A percentile compares a stretch with the other conserved stretches of the same genome.
Evolutionary conservation across 2,888 invertebrate species (phyloP).

Genomic region (Catocala fraxini): DNA sequence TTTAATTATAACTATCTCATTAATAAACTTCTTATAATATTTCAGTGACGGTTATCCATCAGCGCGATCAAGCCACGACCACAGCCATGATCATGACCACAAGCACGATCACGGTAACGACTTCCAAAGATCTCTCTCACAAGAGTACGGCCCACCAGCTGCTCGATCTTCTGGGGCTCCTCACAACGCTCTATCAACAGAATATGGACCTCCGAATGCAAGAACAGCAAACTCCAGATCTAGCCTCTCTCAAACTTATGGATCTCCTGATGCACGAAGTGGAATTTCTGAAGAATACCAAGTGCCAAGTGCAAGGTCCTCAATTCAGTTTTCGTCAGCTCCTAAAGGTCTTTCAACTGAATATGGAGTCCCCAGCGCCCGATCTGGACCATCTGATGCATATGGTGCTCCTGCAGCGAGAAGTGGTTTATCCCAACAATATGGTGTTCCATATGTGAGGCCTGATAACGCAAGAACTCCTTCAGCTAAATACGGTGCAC

Average conservation of each 20-base stretch:
- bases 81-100: constrained; percentile 37
- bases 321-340: constrained; percentile 21
- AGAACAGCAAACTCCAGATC: constrained; percentile 29
- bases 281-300: constrained; percentile 58
- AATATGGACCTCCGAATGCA: constrained; percentile 57
- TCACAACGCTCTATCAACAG: constrained; percentile 53
- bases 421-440: constrained; percentile 43
- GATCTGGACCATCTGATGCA: constrained; percentile 50
- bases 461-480: constrained; percentile 54
- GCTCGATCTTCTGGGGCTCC: too few relatives aligned
- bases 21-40: constrained; percentile 17
- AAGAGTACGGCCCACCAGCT: constrained; percentile 59
- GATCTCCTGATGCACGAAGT: constrained; percentile 28
- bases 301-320: constrained; percentile 46
- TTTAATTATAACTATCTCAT: too few relatives aligned
- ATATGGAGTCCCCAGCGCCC: constrained; percentile 57
- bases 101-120: constrained; percentile 29
- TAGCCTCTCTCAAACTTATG: constrained; percentile 43
- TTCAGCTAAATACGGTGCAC: constrained; percentile 56
- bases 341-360: constrained; percentile 46
- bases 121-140: constrained; percentile 56
- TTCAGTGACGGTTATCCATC: constrained; percentile 72
- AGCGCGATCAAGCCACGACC: constrained; percentile 57
- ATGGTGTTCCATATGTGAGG: constrained; percentile 41
- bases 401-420: constrained; percentile 29